These are phyloP conservation scores for Ectropis grisescens DNA, from an alignment of 1,140 invertebrate species.

Conservation along the genomic window DNA sequence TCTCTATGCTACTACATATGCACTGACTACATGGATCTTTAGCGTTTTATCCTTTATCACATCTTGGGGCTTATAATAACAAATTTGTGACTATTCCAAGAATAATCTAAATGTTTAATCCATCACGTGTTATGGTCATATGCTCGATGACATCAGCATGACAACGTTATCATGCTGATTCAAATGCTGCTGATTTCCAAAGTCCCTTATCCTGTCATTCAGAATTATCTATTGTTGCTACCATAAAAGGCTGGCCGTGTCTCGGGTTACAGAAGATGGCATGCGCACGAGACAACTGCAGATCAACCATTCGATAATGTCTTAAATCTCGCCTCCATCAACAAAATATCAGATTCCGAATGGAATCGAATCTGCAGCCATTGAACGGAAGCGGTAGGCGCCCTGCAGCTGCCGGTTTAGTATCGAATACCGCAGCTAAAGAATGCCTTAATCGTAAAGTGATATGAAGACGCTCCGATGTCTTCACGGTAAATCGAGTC, in stretches of 20 bases:
- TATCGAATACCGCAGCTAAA: conserved; percentile 50
- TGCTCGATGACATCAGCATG: too few relatives aligned
- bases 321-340: conserved; percentile 48
- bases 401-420: conserved; percentile 44
- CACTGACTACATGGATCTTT: too few relatives aligned
- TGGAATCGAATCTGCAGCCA: conserved; percentile 40
- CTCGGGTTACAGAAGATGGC: conserved; percentile 43
- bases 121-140: too few relatives aligned
- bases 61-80: too few relatives aligned
- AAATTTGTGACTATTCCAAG: too few relatives aligned
- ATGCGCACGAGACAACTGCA: conserved; percentile 49
- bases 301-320: conserved; percentile 44
- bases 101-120: too few relatives aligned
- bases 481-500: conserved; percentile 56
- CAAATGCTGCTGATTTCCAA: too few relatives aligned
- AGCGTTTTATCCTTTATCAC: too few relatives aligned
- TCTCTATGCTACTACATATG: too few relatives aligned
- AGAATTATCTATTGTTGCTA: too few relatives aligned
- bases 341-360: conserved; percentile 58
- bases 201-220: too few relatives aligned
- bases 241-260: conserved; percentile 38
- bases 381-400: conserved; percentile 54
- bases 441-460: conserved; percentile 55
- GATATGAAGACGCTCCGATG: conserved; percentile 42
- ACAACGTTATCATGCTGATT: too few relatives aligned